Evolutionary conservation across 2,113 vertebrate genomes (phyloP).

Genomic region (Nesoenas mayeri): DNA sequence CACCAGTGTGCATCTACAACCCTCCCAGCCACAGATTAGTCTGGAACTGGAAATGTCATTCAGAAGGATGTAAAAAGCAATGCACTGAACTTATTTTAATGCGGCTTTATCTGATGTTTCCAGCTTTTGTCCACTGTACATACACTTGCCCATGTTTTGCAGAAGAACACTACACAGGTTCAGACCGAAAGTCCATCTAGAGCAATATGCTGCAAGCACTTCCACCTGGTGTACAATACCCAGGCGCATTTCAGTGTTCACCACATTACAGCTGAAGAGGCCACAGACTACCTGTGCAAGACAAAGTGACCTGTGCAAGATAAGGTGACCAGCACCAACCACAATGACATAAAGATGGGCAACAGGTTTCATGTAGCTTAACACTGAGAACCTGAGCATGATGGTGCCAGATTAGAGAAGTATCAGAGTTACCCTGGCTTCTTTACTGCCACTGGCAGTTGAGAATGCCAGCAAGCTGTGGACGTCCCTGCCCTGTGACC

Average conservation of each 20-base stretch:
- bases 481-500: neutral
- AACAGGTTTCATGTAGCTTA: neutral
- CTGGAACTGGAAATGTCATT: neutral
- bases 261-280: neutral
- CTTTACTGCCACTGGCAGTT: neutral
- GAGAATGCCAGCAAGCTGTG: neutral
- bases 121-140: neutral
- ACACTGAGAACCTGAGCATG: neutral
- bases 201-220: neutral
- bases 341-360: neutral
- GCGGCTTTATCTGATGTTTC: neutral
- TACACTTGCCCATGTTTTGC: neutral
- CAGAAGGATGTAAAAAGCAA: neutral
- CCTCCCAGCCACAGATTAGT: neutral
- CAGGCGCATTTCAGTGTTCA: neutral
- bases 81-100: neutral
- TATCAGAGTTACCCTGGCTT: neutral
- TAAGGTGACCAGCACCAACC: neutral
- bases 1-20: neutral
- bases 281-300: neutral
- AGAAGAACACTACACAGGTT: neutral
- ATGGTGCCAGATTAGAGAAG: neutral
- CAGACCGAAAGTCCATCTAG: neutral
- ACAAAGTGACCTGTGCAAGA: neutral
- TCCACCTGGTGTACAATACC: neutral